Base-by-base conservation (phyloP, 1,140 invertebrate genomes). In the Uloborus diversus region DNA sequence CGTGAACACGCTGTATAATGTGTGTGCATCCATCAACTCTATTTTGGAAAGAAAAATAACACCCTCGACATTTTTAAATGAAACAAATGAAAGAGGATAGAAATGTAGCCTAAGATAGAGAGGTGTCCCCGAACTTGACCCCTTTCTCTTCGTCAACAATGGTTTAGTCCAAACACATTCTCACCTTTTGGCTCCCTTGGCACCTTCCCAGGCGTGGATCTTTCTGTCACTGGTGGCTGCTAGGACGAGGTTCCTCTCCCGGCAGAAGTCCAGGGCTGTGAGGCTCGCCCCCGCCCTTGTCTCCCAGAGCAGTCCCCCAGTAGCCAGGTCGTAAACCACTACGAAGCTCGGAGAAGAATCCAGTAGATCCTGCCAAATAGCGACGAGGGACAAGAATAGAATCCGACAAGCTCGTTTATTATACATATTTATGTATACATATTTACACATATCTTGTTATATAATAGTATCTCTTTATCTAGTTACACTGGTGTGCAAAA, bases 341-440 rank as follows among this genome's bases (percentile, higher is more conserved):
- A 75, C n/a, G n/a, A 75, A 75, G 14, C 14, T 75, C 1, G 71
- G 57, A 33, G 56, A 20, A 5, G 71, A 64, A 25, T 49, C 59
- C 47, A 75, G 17, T 20, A 75, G 27, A 25, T 75, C 71, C 71
- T 71, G 28, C 1, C 17, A 71, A 42, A 27, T 27, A 32, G n/a
- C 7, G 14, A 49, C 14, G 1, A 1, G 2, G 14, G 14, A 47
- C 42, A 47, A 11, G n/a, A 47, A 47, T 47, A 11, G 9, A 11
- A n/a, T 47, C 42, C 9, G 9, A 11, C n/a, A 47, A 47, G 9
- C n/a, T 47, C 9, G n/a, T 11, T 11, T 47, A 11, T 47, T n/a
- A 47, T n/a, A 47, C 9, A 47, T n/a, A n/a, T n/a, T 11, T 47
- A 47, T 47, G 42, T 11, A 9, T 11, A 47, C 42, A 47, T n/a